phyloP scores from a whole-genome alignment of 2,113 vertebrate species.

The Megaleporinus macrocephalus region DNA sequence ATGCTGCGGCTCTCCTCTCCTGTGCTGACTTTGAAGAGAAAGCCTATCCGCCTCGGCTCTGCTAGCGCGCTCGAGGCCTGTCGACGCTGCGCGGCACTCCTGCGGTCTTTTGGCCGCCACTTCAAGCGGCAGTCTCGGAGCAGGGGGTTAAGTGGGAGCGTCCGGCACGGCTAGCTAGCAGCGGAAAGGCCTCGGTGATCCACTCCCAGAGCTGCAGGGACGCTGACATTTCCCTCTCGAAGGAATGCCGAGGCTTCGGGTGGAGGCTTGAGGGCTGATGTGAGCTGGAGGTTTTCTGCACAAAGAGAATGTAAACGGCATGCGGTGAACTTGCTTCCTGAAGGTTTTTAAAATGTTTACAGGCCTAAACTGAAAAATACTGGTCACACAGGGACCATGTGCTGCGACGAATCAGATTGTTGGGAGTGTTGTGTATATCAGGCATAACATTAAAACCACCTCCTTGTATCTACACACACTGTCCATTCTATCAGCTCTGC shows the following conservation, averaged over 20 bases:
- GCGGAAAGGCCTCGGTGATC: slow-evolving; percentile 25
- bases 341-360: background rate
- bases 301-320: background rate
- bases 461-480: no score
- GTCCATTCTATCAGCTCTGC: no score
- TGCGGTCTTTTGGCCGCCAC: slow-evolving; percentile 38
- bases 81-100: slow-evolving; percentile 26
- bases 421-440: background rate
- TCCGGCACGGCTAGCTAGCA: background rate
- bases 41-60: slow-evolving; percentile 14
- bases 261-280: background rate
- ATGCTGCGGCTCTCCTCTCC: slow-evolving; percentile 22
- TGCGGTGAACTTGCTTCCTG: background rate
- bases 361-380: background rate
- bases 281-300: background rate
- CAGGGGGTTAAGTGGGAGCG: slow-evolving; percentile 48
- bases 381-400: background rate
- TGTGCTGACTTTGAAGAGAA: slow-evolving; percentile 44
- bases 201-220: slow-evolving; percentile 24
- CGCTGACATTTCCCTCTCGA: slow-evolving; percentile 6
- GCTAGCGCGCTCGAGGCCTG: slow-evolving; percentile 3
- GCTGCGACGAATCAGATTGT: background rate
- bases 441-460: no score
- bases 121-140: slow-evolving; percentile 26
- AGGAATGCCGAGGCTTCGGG: background rate